Conservation (phyloP, 2,888 invertebrate species). For the Orthosia cruda region DNA sequence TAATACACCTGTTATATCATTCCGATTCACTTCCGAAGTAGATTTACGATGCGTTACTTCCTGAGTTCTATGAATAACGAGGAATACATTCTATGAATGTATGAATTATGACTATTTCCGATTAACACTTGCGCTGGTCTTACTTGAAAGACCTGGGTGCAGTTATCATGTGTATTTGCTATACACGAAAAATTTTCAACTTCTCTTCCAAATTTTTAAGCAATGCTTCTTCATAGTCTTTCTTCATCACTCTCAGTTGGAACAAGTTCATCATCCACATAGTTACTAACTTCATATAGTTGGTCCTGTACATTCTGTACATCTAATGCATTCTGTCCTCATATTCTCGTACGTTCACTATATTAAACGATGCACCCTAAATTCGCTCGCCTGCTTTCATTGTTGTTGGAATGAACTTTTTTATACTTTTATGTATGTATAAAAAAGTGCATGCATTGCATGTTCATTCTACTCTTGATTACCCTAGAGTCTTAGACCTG, state of each 20-base stretch:
- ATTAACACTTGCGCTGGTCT: conserved; percentile 36
- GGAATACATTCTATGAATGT: conserved; percentile 55
- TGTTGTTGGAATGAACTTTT: conserved; percentile 78
- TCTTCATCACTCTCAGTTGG: conserved; percentile 36
- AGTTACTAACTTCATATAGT: conserved; percentile 21
- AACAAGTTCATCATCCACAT: conserved; percentile 39
- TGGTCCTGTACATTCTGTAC: conserved; percentile 40
- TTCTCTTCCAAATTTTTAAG: conserved; percentile 36
- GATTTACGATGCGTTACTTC: conserved; percentile 60
- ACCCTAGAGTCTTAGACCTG: conserved; percentile 28
- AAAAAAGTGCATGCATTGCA: too few relatives aligned
- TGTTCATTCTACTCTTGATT: conserved; percentile 69
- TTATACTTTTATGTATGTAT: too few relatives aligned
- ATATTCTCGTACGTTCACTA: conserved; percentile 45
- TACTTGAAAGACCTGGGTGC: conserved; percentile 30
- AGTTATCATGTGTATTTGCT: conserved; percentile 2
- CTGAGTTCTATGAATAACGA: conserved; percentile 50
- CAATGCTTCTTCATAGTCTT: conserved; percentile 58
- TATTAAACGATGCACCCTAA: conserved; percentile 64
- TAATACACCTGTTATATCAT: conserved; percentile 38
- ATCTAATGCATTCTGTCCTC: conserved; percentile 24
- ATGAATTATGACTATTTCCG: conserved; percentile 61
- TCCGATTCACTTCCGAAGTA: conserved; percentile 49
- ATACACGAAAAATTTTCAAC: not conserved
- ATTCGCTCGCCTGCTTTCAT: conserved; percentile 81